A percentile compares a stretch with the other conserved stretches of the same genome.
Evolutionary conservation across 2,797 vertebrate genomes (phyloP).

Genomic region (Helarctos malayanus): DNA sequence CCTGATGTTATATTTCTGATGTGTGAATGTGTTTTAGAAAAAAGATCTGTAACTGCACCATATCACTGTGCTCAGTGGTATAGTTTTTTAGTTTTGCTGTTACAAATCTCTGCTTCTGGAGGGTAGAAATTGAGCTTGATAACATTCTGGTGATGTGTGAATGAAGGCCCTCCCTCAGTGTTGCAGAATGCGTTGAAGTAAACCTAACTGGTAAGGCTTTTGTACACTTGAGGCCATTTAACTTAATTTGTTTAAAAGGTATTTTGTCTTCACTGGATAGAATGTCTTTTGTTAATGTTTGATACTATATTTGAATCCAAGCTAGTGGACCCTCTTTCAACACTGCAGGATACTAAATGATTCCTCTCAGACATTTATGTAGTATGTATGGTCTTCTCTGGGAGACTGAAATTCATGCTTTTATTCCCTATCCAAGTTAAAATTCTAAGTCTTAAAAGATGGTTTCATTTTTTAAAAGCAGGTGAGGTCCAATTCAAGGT

Average conservation of each 20-base stretch:
- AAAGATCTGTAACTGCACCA: background rate
- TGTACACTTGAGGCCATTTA: slow-evolving; percentile 69
- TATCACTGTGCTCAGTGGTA: slow-evolving; percentile 33
- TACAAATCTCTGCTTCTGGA: slow-evolving; percentile 33
- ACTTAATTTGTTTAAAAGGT: slow-evolving; percentile 83
- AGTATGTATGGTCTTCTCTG: slow-evolving; percentile 31
- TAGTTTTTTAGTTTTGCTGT: slow-evolving; percentile 32
- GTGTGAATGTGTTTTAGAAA: slow-evolving; percentile 59
- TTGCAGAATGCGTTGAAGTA: background rate
- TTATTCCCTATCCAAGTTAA: slow-evolving; percentile 75
- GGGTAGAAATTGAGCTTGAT: slow-evolving; percentile 46
- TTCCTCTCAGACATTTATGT: slow-evolving; percentile 69
- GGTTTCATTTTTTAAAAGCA: slow-evolving; percentile 69
- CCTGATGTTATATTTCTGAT: slow-evolving; percentile 58
- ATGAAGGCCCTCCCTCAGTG: background rate
- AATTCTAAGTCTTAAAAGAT: slow-evolving; percentile 71
- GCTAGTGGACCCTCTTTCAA: slow-evolving; percentile 58
- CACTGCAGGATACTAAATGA: slow-evolving; percentile 73
- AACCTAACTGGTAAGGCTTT: slow-evolving; percentile 60
- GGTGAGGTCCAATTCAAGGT: slow-evolving; percentile 59
- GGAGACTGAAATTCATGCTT: slow-evolving; percentile 65
- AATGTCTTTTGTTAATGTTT: slow-evolving; percentile 75
- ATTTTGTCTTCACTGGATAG: slow-evolving; percentile 77
- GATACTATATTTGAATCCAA: slow-evolving; percentile 65
- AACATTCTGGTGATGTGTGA: background rate